Base-by-base conservation (phyloP, 1,140 invertebrate genomes). In the Drosophila watanabei region DNA sequence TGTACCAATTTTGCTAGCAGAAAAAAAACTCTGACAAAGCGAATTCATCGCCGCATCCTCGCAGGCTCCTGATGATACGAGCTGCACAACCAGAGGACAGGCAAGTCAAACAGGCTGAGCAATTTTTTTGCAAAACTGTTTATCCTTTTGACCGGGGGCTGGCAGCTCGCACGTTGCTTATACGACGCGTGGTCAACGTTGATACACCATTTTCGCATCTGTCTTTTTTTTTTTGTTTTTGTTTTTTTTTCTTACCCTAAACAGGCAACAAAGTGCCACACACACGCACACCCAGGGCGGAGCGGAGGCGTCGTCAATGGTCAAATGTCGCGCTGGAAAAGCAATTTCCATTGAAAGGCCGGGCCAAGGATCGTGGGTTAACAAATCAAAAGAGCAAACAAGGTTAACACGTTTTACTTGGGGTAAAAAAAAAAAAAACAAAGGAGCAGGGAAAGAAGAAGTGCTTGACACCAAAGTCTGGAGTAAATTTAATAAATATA, bases 321-420 rank as follows among this genome's bases (percentile, higher is more conserved):
- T n/a, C 33, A 56, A 56, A 16, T 56, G 54, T 37, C 54, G 54
- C 54, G 33, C 54, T 56, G 54, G 35, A 56, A 56, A 56, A 56
- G 54, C 54, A 56, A 56, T 56, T 56, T 56, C 54, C 54, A 37
- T 39, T 39, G 54, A 56, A 56, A 28, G 54, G 33, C 0, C 33
- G 33, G 35, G 54, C 33, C 54, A 37, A 56, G 35, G 33, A 56
- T 56, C 54, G 54, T 56, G 54, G 54, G 54, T 56, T 39, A n/a
- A 39, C 54, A 56, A 56, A 56, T 56, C 54, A 56, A 39, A 56
- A 56, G 54, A 56, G 54, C 54, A 56, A 56, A 56, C 54, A 56
- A 56, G 54, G 54, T 56, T 56, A 56, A 56, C 54, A 39, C 54
- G 35, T 16, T 56, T 56, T 33, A 32, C 18, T 39, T 33, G 14